Evolutionary conservation across 2,797 vertebrate genomes (phyloP).

Genomic region (Tapirus indicus): DNA sequence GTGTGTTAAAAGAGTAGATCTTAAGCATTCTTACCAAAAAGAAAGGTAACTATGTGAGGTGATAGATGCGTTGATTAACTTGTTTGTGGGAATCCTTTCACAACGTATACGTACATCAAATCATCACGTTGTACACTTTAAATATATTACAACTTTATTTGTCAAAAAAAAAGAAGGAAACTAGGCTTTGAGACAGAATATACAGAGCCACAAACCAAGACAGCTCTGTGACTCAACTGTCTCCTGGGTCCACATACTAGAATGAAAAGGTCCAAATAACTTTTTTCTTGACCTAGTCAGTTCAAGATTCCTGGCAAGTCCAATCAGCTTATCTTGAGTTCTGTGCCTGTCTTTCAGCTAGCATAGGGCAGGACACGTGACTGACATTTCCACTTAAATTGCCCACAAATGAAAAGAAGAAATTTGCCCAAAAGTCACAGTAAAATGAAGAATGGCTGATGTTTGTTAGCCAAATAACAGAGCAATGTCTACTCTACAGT

Average conservation of each 20-base stretch:
- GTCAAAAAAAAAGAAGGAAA: background rate
- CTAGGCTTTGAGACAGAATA: background rate
- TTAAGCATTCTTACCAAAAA: background rate
- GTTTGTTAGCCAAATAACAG: background rate
- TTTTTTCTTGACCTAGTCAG: background rate
- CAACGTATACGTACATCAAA: background rate
- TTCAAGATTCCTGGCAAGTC: background rate
- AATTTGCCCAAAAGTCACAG: background rate
- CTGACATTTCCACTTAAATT: background rate
- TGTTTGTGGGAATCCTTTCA: background rate
- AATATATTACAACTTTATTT: background rate
- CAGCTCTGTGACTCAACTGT: background rate
- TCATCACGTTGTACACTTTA: background rate
- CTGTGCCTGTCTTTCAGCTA: background rate
- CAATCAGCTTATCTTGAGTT: background rate
- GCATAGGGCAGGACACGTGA: background rate
- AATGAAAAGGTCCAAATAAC: background rate
- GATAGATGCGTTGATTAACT: background rate
- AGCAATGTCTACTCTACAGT: background rate
- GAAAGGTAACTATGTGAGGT: background rate
- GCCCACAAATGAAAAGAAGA: background rate
- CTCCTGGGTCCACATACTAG: background rate
- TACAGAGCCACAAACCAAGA: constrained; percentile 1
- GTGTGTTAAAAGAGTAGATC: background rate
- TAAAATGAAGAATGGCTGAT: background rate